Percentiles rank a stretch among this genome's conserved stretches.
phyloP scores from a whole-genome alignment of 2,113 vertebrate species.

The Ibidorhyncha struthersii region DNA sequence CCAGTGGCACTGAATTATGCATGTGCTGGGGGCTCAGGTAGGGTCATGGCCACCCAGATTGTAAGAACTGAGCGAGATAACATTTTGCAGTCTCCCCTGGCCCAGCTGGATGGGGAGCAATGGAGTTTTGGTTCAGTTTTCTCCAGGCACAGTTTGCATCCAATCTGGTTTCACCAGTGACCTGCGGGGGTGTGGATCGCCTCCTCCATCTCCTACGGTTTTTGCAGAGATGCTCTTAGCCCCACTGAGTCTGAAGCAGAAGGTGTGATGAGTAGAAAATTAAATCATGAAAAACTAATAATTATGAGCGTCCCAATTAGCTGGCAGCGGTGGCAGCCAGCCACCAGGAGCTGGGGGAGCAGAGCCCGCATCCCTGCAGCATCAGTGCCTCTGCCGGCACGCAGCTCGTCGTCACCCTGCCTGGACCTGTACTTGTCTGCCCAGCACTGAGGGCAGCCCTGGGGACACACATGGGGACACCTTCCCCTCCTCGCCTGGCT shows the following conservation, averaged over 20 bases:
- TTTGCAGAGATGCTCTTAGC: not conserved
- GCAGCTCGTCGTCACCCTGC: not conserved
- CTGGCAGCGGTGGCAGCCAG: not conserved
- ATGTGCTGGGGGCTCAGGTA: not conserved
- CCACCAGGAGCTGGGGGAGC: not conserved
- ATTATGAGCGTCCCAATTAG: conserved; percentile 31
- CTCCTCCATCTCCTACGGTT: not conserved
- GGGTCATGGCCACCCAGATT: not conserved
- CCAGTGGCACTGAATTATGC: not conserved
- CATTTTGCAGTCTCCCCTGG: not conserved
- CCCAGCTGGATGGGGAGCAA: not conserved
- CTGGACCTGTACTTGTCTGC: fast-evolving
- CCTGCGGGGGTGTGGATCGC: not conserved
- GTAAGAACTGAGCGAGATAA: not conserved
- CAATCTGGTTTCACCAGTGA: not conserved
- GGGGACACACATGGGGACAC: fast-evolving
- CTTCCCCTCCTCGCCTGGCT: not conserved
- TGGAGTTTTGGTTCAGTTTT: not conserved
- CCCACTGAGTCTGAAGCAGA: not conserved
- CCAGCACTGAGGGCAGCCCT: not conserved
- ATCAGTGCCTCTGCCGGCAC: fast-evolving
- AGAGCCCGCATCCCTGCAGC: not conserved
- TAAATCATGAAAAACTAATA: conserved; percentile 11
- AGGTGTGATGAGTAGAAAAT: not conserved
- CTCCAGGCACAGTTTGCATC: not conserved